phyloP scores from a whole-genome alignment of 1,140 invertebrate genomes.

The Daktulosphaira vitifoliae region DNA sequence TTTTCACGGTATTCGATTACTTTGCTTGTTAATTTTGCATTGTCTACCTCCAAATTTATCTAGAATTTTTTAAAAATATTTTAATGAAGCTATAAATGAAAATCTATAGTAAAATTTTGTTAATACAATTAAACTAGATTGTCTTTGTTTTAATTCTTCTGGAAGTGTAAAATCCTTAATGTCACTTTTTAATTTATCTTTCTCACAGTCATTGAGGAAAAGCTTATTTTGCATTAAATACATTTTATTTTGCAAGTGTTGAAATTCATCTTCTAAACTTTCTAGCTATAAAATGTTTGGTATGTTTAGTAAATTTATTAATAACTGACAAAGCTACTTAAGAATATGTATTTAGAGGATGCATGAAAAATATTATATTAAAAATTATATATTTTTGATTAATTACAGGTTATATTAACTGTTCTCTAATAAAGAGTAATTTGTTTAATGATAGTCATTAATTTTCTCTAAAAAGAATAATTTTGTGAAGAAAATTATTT shows the following conservation, averaged over 20 bases:
- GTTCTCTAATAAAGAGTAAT: no score
- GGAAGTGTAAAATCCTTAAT: conserved; percentile 9
- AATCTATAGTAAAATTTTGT: background rate
- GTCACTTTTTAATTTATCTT: conserved; percentile 14
- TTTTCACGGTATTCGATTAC: conserved; percentile 8
- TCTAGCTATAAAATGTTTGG: conserved; percentile 9
- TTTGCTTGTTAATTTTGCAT: conserved; percentile 8
- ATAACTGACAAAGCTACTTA: no score
- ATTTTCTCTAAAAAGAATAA: no score
- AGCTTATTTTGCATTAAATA: conserved; percentile 13
- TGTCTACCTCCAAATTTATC: conserved; percentile 17
- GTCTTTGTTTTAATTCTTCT: background rate
- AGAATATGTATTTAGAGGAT: no score
- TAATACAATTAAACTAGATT: conserved; percentile 10
- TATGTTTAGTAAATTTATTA: no score
- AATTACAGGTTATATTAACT: no score
- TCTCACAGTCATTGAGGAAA: background rate
- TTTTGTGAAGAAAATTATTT: no score
- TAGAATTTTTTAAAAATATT: background rate
- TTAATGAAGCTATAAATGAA: background rate
- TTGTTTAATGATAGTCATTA: no score
- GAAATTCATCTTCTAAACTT: conserved; percentile 1
- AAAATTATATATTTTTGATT: no score
- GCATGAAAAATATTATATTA: no score
- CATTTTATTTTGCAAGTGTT: conserved; percentile 25